A percentile compares a stretch with the other conserved stretches of the same genome.
These are phyloP conservation scores for Tokudaia muenninki DNA, from an alignment of 2,797 vertebrate species.

Conservation along the genomic window DNA sequence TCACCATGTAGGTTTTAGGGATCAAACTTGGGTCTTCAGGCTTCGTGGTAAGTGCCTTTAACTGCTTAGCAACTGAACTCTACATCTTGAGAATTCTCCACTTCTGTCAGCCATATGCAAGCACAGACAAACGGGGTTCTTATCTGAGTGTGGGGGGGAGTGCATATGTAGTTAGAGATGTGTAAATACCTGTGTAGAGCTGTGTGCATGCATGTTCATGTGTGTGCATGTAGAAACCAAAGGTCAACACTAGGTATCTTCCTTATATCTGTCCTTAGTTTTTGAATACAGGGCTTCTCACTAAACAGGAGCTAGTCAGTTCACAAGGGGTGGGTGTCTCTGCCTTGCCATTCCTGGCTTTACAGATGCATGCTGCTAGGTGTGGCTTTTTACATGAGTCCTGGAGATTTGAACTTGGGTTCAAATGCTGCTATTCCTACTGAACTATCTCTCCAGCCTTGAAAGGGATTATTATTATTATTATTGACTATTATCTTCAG, in stretches of 20 bases:
- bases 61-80: background rate
- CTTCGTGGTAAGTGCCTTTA: background rate
- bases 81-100: background rate
- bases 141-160: background rate
- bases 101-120: background rate
- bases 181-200: background rate
- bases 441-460: background rate
- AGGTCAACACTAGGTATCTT: background rate
- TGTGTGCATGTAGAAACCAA: background rate
- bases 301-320: background rate
- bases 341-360: background rate
- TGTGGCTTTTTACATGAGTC: background rate
- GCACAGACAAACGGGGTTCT: background rate
- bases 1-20: background rate
- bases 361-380: background rate
- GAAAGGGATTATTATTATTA: background rate
- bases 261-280: background rate
- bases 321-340: too few relatives aligned
- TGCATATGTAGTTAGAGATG: background rate
- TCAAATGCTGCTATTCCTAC: background rate
- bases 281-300: background rate
- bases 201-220: background rate
- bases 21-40: background rate
- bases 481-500: background rate
- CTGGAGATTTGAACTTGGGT: background rate